These are phyloP conservation scores for Linnaemya tessellans DNA, from an alignment of 2,888 invertebrate species.

Conservation along the genomic window DNA sequence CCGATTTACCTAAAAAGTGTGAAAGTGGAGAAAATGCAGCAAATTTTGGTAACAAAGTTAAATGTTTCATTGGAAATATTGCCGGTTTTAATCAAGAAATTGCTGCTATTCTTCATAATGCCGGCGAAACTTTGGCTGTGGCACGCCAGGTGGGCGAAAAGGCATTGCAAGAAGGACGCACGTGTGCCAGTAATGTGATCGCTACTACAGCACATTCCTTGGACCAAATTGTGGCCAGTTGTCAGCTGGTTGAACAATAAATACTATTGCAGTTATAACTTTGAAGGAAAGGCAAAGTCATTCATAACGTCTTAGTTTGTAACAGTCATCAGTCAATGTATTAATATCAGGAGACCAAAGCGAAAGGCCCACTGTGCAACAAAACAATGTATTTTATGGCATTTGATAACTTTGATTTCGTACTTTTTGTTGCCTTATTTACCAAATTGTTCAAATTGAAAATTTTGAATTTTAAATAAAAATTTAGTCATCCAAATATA, in stretches of 20 bases:
- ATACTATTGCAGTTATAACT: not conserved
- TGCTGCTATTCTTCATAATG: conserved; percentile 75
- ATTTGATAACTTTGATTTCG: too few relatives aligned
- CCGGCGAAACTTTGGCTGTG: conserved; percentile 74
- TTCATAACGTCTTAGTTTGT: not conserved
- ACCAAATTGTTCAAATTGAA: too few relatives aligned
- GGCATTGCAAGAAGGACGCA: conserved; percentile 70
- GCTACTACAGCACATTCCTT: conserved; percentile 68
- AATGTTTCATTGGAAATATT: conserved; percentile 76
- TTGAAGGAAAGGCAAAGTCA: not conserved
- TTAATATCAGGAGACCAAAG: not conserved
- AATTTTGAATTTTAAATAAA: too few relatives aligned
- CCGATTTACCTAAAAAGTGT: conserved; percentile 72
- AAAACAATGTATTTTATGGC: too few relatives aligned
- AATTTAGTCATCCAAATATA: too few relatives aligned
- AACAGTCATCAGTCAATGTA: not conserved
- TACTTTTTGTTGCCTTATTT: too few relatives aligned
- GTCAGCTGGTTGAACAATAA: conserved; percentile 49
- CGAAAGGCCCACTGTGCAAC: too few relatives aligned
- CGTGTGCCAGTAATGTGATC: conserved; percentile 74
- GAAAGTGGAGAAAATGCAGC: not conserved
- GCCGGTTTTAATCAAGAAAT: conserved; percentile 75
- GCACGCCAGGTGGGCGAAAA: conserved; percentile 73
- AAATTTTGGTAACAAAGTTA: conserved; percentile 64
- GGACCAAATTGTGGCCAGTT: conserved; percentile 56